Evolutionary conservation across 2,113 vertebrate genomes (phyloP), one percentile per base, ranked within the genome.

Genomic region (Podarcis cretensis): DNA sequence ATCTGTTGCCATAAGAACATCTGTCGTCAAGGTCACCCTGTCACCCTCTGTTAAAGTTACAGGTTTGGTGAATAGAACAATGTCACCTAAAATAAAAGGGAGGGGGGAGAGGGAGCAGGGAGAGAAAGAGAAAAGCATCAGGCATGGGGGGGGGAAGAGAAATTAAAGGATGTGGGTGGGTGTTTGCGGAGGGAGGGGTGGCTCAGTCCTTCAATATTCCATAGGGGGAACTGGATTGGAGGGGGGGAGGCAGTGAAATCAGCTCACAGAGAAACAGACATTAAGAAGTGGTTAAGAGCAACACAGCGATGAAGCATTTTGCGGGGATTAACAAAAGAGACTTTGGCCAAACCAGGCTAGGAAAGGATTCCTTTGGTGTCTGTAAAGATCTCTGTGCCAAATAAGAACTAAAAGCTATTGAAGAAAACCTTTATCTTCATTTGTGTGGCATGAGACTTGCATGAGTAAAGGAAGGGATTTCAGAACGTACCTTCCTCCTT

Each of bases 1-100:
- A 98, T 99, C 99, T 92, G 97, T 97, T 94, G 98, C 98, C 97
- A 97, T 96, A 96, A 98, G 98, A 97, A 98, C 94, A 97, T 99
- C 98, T 92, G 99, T 99, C 96, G 94, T 98, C 95, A 99, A 98
- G 97, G 98, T 97, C 93, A 98, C 97, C 93, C 98, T 97, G 97
- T 99, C 97, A 90, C 98, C 99, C 97, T 98, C 98, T 95, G 93
- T 97, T 97, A 99, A 97, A 94, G 93, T 97, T 97, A 98, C 98
- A 84, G 97, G 96, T 96, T 96, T 98, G 96, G 96, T 97, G 96
- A 97, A 95, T 92, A 99, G 97, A 95, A 97, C 95, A 92, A 99
- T 96, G 95, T 98, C 97, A 96, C 98, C 98, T 98, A 97, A 94
- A 93, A 96, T 98, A 97, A 95, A 93, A 95, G 90, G 16, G 63